A percentile compares a stretch with the other conserved stretches of the same genome.
Conservation (phyloP, 2,113 vertebrate species). For the Pollimyrus isidori region DNA sequence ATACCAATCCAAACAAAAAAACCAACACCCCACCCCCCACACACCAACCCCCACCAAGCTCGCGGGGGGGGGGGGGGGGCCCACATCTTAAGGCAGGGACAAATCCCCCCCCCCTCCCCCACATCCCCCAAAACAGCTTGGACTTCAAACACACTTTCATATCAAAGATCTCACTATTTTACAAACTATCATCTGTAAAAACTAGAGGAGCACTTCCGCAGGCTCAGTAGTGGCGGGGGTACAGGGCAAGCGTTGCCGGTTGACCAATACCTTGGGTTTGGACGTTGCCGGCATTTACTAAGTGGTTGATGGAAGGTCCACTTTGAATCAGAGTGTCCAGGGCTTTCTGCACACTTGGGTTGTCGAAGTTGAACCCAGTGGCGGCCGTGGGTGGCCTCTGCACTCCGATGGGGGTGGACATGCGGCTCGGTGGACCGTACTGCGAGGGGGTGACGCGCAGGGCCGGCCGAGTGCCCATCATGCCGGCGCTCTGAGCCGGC, state of each 20-base stretch:
- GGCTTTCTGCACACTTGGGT: conserved; percentile 95
- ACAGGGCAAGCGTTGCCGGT: conserved; percentile 67
- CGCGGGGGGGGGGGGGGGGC: no score
- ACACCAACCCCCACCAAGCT: no score
- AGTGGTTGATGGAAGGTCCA: conserved; percentile 82
- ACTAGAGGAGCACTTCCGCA: not conserved
- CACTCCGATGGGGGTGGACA: conserved; percentile 49
- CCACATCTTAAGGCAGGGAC: no score
- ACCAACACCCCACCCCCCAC: no score
- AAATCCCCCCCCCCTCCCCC: no score
- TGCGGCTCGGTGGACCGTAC: conserved; percentile 58
- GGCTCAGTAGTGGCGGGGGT: conserved; percentile 82
- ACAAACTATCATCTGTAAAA: conserved; percentile 2
- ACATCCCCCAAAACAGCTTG: not conserved
- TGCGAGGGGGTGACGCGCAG: conserved; percentile 56
- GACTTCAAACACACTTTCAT: not conserved
- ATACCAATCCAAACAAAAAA: no score
- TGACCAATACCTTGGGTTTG: conserved; percentile 43
- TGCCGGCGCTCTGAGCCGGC: conserved; percentile 52
- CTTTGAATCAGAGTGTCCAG: conserved; percentile 97
- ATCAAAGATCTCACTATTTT: conserved; percentile 5
- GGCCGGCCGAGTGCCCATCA: conserved; percentile 50
- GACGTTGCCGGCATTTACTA: conserved; percentile 57
- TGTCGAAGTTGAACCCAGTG: conserved; percentile 88
- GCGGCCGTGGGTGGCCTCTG: conserved; percentile 65